Evolutionary conservation across 2,797 vertebrate species (phyloP), one percentile per base, ranked within the genome.

Genomic region (Gadopsis marmoratus): DNA sequence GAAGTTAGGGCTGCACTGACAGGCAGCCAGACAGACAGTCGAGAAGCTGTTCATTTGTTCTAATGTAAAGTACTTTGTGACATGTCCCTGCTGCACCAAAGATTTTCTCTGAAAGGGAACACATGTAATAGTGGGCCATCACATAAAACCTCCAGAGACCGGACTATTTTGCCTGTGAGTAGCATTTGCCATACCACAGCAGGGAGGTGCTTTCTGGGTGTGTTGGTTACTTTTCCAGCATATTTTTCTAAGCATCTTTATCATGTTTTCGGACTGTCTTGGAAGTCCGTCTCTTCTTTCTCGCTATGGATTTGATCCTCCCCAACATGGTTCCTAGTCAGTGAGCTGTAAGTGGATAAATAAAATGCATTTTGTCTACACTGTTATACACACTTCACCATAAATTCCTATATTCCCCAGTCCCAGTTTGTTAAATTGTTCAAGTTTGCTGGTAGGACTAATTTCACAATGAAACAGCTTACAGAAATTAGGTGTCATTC

Each of bases 31-130:
- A 93, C 85, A 94, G 93, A 94, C 94, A 94, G 94, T 90, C 90
- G 93, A 96, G 95, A 95, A 96, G 95, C 94, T 96, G 95, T 96
- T 96, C 94, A 94, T 96, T 97, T 95, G 94, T 96, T 95, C 95
- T 95, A 96, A 96, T 96, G 95, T 81, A 91, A 90, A 90, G 82
- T 79, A 86, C 85, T 87, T 83, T 84, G 81, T 91, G 92, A 90
- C 82, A 85, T 45, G 69, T 90, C 65, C 76, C 79, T 3, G 60
- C 58, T 86, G 83, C 85, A 86, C 78, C 66, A 60, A 87, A 88
- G 75, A 81, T 85, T 88, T 82, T 76, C 68, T 81, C 70, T 84
- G 76, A 90, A 85, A 87, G 67, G 58, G 55, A 81, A 73, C 82
- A 88, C 39, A 74, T 70, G 78, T n/a, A 84, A 67, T 79, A 53